Evolutionary conservation across 2,888 invertebrate genomes (phyloP), one percentile per base, ranked within the genome.

Genomic region (Rutpela maculata): DNA sequence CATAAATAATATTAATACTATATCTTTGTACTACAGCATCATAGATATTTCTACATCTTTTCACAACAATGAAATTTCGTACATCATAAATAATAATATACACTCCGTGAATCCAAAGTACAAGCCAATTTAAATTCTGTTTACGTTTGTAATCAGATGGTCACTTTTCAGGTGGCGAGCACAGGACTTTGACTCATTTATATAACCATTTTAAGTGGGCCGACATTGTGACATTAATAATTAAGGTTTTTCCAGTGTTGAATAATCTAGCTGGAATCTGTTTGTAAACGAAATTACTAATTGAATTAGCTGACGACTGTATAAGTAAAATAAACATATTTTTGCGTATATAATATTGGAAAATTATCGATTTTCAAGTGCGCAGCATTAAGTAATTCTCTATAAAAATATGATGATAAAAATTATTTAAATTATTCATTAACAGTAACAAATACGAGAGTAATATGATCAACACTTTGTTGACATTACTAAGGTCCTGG

Each of bases 311-410:
- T 35, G 35, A 59, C 18, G 57, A 35, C 6, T 56, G 22, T 43
- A 70, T n/a, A 22, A 70, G 60, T 70, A 60, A 70, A 43, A 70
- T 70, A 70, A 70, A 70, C 70, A 59, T 6, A 65, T 65, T 57
- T 63, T 63, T 63, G 62, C 31, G 62, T 63, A 35, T 62, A 22
- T 63, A 35, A n/a, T 35, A 17, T 15, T 26, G 60, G 60, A n/a
- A 31, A 63, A 31, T 26, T 35, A 31, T 17, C 1, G 35, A 26
- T 31, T 17, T 17, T 17, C 31, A 17, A 35, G 15, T n/a, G 17
- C 17, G 35, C 18, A 35, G 19, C 31, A 35, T 35, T 35, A 35
- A 35, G 9, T 35, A 35, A 35, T 35, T 7, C 7, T 35, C 9
- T 9, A 7, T 35, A 35, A 35, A 5, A 35, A 7, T 7, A 9